phyloP scores from a whole-genome alignment of 2,888 invertebrate species.

The Eretmocerus hayati region DNA sequence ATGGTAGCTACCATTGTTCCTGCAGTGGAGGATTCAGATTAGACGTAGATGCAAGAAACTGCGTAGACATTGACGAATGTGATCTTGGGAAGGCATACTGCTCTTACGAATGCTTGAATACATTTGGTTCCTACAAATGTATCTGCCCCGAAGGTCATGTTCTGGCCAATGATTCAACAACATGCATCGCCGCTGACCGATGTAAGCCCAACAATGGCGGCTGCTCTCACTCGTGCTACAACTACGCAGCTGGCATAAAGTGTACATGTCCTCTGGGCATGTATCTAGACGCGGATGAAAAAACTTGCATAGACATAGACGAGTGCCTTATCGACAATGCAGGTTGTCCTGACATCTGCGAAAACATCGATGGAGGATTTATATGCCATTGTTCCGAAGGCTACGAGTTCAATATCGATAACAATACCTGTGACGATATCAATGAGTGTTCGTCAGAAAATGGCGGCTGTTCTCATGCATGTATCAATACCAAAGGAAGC shows the following conservation, averaged over 20 bases:
- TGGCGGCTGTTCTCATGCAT: constrained; percentile 53
- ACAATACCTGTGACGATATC: constrained; percentile 42
- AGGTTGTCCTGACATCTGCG: constrained; percentile 49
- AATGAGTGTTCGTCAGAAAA: constrained; percentile 52
- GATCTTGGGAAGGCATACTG: constrained; percentile 43
- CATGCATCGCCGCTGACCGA: constrained; percentile 40
- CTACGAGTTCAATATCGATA: constrained; percentile 36
- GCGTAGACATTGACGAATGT: constrained; percentile 48
- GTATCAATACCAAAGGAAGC: constrained; percentile 54
- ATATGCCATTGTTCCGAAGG: constrained; percentile 56
- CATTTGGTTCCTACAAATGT: constrained; percentile 40
- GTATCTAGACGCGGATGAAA: constrained; percentile 38
- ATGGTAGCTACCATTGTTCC: constrained; percentile 44
- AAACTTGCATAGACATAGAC: constrained; percentile 44
- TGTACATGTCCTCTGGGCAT: constrained; percentile 54
- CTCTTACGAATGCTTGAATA: constrained; percentile 49
- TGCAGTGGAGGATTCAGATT: constrained; percentile 38
- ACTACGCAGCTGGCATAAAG: constrained; percentile 31
- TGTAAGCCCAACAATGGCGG: constrained; percentile 40
- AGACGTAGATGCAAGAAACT: constrained; percentile 43
- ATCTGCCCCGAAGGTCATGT: constrained; percentile 44
- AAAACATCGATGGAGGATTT: constrained; percentile 48
- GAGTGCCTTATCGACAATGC: constrained; percentile 45
- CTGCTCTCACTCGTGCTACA: constrained; percentile 31
- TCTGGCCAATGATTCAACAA: constrained; percentile 37